Conservation (phyloP, 2,113 vertebrate genomes). For the Chitala chitala region DNA sequence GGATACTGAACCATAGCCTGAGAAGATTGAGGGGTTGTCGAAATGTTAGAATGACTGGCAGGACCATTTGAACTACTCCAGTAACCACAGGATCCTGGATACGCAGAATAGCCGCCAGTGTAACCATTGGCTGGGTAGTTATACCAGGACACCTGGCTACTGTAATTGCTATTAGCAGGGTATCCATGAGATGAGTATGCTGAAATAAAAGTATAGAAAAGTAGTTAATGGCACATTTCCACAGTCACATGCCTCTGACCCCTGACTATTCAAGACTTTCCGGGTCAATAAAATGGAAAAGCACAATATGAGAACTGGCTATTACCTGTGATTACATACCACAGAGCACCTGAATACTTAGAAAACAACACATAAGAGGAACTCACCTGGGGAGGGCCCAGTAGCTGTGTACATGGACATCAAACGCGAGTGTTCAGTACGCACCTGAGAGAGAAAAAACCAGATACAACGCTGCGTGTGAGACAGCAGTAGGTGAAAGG, state of each 20-base stretch:
- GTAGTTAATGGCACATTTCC: conserved; percentile 44
- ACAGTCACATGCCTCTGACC: conserved; percentile 36
- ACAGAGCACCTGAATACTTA: neutral
- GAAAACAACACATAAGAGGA: neutral
- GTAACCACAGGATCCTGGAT: conserved; percentile 61
- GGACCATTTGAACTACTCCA: conserved; percentile 62
- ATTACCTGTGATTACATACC: conserved; percentile 25
- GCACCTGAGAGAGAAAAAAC: conserved; percentile 44
- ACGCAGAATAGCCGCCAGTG: conserved; percentile 62
- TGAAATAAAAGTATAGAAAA: conserved; percentile 64
- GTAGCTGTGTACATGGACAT: conserved; percentile 55
- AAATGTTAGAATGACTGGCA: conserved; percentile 63
- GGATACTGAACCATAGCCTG: conserved; percentile 74
- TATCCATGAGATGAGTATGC: conserved; percentile 65
- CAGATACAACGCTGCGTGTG: neutral
- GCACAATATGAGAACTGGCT: conserved; percentile 27
- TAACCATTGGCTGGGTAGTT: conserved; percentile 66
- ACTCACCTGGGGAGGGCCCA: conserved; percentile 60
- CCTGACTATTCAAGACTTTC: conserved; percentile 40
- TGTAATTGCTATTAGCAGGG: conserved; percentile 66
- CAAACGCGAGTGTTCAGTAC: conserved; percentile 50
- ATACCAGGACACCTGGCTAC: conserved; percentile 68
- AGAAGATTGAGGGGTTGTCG: conserved; percentile 65
- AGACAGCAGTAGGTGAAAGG: too few species aligned
- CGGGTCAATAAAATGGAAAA: conserved; percentile 34